phyloP scores from a whole-genome alignment of 2,888 invertebrate species.

The Pandemis corylana region DNA sequence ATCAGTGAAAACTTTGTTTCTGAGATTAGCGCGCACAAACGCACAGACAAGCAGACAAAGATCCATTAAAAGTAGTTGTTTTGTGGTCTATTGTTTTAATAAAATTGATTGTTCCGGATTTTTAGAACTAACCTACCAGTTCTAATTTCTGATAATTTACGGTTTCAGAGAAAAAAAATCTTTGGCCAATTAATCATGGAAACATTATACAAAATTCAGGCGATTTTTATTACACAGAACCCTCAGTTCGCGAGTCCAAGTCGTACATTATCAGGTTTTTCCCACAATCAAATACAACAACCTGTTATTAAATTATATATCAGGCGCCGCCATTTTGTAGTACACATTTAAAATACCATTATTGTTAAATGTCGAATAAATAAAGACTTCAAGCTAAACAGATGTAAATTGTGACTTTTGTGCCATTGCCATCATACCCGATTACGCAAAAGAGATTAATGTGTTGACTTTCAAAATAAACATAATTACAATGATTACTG shows the following conservation, averaged over 20 bases:
- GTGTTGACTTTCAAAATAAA: neutral
- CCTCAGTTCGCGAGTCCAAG: neutral
- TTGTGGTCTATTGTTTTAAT: too few relatives aligned
- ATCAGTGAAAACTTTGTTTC: too few relatives aligned
- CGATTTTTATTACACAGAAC: too few relatives aligned
- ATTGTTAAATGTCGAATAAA: slow-evolving; percentile 11
- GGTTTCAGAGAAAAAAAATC: too few relatives aligned
- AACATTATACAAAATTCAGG: too few relatives aligned
- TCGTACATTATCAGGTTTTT: neutral
- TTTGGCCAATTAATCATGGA: too few relatives aligned
- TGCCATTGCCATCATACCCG: neutral
- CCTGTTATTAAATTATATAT: neutral
- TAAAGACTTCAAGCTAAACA: neutral
- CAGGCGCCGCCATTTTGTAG: neutral
- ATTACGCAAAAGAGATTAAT: neutral
- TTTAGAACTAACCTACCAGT: too few relatives aligned
- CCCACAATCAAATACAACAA: neutral
- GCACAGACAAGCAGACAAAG: too few relatives aligned
- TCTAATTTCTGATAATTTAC: too few relatives aligned
- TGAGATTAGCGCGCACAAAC: too few relatives aligned
- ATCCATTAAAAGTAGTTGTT: too few relatives aligned
- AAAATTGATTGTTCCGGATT: too few relatives aligned
- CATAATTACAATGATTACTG: neutral
- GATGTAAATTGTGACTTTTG: neutral
- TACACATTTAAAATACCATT: slow-evolving; percentile 1